Percentiles rank a stretch among this genome's conserved stretches.
These are phyloP conservation scores for Dinomys branickii DNA, from an alignment of 2,113 vertebrate species.

Conservation along the genomic window DNA sequence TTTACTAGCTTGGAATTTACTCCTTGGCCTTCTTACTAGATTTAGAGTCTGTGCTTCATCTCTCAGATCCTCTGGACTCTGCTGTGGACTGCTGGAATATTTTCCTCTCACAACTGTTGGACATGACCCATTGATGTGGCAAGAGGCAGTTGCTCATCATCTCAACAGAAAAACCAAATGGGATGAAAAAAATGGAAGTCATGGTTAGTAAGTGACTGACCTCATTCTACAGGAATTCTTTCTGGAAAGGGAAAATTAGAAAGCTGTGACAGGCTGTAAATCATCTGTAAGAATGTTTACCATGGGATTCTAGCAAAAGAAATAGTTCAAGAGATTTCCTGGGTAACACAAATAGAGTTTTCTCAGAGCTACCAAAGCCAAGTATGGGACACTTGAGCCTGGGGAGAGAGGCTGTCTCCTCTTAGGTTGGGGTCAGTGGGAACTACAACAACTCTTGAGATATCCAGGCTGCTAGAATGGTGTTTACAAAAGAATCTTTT, in stretches of 20 bases:
- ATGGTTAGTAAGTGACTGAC: slow-evolving; percentile 72
- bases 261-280: slow-evolving; percentile 82
- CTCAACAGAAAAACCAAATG: slow-evolving; percentile 73
- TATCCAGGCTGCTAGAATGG: background rate
- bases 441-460: background rate
- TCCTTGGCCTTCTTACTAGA: background rate
- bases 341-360: slow-evolving; percentile 36
- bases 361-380: background rate
- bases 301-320: slow-evolving; percentile 68
- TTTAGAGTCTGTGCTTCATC: slow-evolving; percentile 8
- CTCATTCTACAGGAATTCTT: slow-evolving; percentile 83
- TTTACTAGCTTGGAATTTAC: slow-evolving; percentile 23
- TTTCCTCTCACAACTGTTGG: slow-evolving; percentile 56
- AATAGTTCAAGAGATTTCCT: background rate
- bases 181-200: slow-evolving; percentile 70
- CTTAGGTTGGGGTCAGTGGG: background rate
- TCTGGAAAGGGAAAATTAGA: slow-evolving; percentile 80
- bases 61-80: slow-evolving; percentile 5
- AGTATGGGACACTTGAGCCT: background rate
- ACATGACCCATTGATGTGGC: slow-evolving; percentile 66
- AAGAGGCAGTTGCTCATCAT: slow-evolving; percentile 70
- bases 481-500: slow-evolving; percentile 23
- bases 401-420: background rate
- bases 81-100: background rate
- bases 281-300: slow-evolving; percentile 83